phyloP scores from a whole-genome alignment of 2,797 vertebrate genomes.

The Harpagifer antarcticus region DNA sequence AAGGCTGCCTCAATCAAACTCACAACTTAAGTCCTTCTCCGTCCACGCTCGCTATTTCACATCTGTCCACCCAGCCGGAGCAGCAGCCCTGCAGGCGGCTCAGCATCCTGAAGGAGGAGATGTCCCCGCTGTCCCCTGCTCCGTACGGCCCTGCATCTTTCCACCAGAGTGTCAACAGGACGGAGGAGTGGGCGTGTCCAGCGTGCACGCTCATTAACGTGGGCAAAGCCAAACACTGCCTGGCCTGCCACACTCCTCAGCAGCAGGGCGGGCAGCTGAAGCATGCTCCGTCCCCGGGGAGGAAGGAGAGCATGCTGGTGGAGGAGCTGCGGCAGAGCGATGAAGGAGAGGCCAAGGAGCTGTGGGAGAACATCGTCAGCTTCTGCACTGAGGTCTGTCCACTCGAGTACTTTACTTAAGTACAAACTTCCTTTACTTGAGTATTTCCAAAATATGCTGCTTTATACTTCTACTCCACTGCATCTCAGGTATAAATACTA shows the following conservation, averaged over 20 bases:
- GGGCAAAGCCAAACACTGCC: constrained; percentile 83
- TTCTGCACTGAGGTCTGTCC: constrained; percentile 88
- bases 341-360: constrained; percentile 88
- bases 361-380: constrained; percentile 90
- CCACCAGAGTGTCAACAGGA: not conserved
- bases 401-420: too few species aligned
- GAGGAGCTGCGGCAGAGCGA: constrained; percentile 89
- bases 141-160: constrained; percentile 33
- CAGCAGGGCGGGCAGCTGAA: constrained; percentile 71
- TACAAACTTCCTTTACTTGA: too few species aligned
- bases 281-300: constrained; percentile 67
- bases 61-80: constrained; percentile 84
- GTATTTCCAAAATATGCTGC: too few species aligned
- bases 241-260: constrained; percentile 88
- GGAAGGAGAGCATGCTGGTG: constrained; percentile 88
- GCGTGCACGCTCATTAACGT: constrained; percentile 90
- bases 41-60: constrained; percentile 76
- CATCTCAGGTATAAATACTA: too few species aligned
- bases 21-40: constrained; percentile 75
- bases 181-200: constrained; percentile 86
- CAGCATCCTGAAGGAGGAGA: constrained; percentile 75
- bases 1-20: constrained; percentile 45
- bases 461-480: too few species aligned
- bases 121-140: constrained; percentile 35
- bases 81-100: constrained; percentile 65